A percentile compares a stretch with the other conserved stretches of the same genome.
phyloP scores from a whole-genome alignment of 2,797 vertebrate species.

The Cottoperca gobio region DNA sequence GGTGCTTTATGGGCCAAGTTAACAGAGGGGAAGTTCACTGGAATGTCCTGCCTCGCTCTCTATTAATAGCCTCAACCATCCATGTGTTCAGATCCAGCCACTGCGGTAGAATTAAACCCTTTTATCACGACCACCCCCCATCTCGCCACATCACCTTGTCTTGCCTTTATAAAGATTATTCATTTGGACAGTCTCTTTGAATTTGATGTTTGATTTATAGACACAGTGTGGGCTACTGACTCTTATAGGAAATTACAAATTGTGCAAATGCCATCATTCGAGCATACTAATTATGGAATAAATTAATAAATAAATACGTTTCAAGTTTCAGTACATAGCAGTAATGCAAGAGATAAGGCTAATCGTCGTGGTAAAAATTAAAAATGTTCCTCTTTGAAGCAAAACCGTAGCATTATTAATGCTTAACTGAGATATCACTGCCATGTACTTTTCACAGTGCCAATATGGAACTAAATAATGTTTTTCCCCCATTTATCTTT shows the following conservation, averaged over 20 bases:
- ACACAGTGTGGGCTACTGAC: not conserved
- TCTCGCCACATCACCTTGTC: not conserved
- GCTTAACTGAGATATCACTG: not conserved
- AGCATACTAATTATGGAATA: constrained; percentile 17
- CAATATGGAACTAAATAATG: not conserved
- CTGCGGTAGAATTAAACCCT: not conserved
- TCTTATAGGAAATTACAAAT: constrained; percentile 12
- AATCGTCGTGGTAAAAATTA: constrained; percentile 5
- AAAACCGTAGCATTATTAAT: not conserved
- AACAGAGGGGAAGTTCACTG: constrained; percentile 72
- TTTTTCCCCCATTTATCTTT: not conserved
- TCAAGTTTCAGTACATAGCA: constrained; percentile 4
- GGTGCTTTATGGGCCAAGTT: constrained; percentile 64
- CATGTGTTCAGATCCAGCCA: constrained; percentile 41
- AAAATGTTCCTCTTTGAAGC: not conserved
- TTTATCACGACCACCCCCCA: constrained; percentile 1
- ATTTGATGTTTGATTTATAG: constrained; percentile 20
- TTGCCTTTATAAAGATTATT: constrained; percentile 1
- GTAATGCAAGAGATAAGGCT: not conserved
- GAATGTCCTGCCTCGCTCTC: constrained; percentile 44
- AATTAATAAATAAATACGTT: too few species aligned
- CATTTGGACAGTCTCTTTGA: constrained; percentile 1
- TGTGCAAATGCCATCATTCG: constrained; percentile 8
- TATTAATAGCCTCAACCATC: constrained; percentile 66
- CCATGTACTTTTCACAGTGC: not conserved